phyloP scores from a whole-genome alignment of 2,797 vertebrate genomes.

The Gymnothorax reevesii region DNA sequence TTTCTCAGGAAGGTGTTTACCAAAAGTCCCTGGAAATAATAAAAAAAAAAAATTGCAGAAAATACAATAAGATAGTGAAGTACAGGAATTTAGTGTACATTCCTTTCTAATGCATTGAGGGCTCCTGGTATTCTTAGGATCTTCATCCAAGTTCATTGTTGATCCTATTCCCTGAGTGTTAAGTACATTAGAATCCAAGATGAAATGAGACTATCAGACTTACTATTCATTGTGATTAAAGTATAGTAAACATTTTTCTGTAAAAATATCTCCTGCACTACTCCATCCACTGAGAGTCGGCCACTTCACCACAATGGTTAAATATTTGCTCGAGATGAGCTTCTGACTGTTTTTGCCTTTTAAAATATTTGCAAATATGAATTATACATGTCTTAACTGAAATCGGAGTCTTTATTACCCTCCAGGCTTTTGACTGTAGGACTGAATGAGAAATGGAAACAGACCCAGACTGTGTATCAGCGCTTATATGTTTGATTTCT shows the following conservation, averaged over 20 bases:
- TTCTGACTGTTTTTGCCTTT: constrained; percentile 9
- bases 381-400: constrained; percentile 3
- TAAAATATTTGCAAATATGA: constrained; percentile 11
- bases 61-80: neutral
- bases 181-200: neutral
- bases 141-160: neutral
- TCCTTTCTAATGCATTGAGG: neutral
- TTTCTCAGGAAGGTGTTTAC: no score
- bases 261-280: neutral
- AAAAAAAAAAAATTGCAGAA: neutral
- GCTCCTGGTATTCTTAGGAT: neutral
- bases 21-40: neutral
- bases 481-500: neutral
- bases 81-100: neutral
- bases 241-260: neutral
- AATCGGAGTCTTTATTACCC: neutral
- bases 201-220: neutral
- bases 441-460: constrained; percentile 5
- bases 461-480: neutral
- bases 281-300: neutral
- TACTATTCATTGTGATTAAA: neutral
- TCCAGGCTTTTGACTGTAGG: neutral
- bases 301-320: neutral
- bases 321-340: neutral
- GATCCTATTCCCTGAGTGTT: neutral